Evolutionary conservation across 2,113 vertebrate species (phyloP), one percentile per base, ranked within the genome.

Genomic region (Dryoscopus gambensis): DNA sequence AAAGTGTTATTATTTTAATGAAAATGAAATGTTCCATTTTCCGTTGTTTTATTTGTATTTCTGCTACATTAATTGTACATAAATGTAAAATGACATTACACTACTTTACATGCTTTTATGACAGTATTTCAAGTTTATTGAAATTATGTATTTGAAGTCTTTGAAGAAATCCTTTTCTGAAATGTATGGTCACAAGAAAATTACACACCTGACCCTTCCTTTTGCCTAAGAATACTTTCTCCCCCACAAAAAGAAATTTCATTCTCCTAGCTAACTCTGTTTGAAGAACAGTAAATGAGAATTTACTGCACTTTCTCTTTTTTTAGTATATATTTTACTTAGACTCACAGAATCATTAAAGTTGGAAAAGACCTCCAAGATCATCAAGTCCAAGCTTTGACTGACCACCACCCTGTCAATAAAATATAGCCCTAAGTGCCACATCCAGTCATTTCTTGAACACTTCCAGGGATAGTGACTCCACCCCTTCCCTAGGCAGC

Each of bases 1-100:
- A 73, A 91, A 28, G 44, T 31, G 18, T 24, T 89, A n/a, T 87
- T 37, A 74, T 71, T 81, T 93, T 84, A 84, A 92, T 49, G 73
- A 92, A 89, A 64, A 86, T n/a, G 2, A 71, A 89, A 60, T 31
- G 18, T 60, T 87, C 62, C 8, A 65, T 82, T 92, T 87, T 77
- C 44, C n/a, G 71, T 47, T 75, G 39, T 57, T 96, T 76, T 69
- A 85, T 64, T 87, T 68, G 33, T 60, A 92, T 91, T 75, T 94
- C 50, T 71, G 42, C 44, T 64, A 52, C 70, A 75, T 68, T 82
- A 89, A 69, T 73, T 86, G 84, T 30, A 87, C 28, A 52, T 91
- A 69, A 75, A 78, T 37, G 24, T 33, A 86, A 77, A 82, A 87
- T 37, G 49, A 52, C 74, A 76, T 62, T 35, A 65, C 8, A 19